A percentile compares a stretch with the other conserved stretches of the same genome.
Conservation (phyloP, 2,113 vertebrate species). For the Ptilonorhynchus violaceus region DNA sequence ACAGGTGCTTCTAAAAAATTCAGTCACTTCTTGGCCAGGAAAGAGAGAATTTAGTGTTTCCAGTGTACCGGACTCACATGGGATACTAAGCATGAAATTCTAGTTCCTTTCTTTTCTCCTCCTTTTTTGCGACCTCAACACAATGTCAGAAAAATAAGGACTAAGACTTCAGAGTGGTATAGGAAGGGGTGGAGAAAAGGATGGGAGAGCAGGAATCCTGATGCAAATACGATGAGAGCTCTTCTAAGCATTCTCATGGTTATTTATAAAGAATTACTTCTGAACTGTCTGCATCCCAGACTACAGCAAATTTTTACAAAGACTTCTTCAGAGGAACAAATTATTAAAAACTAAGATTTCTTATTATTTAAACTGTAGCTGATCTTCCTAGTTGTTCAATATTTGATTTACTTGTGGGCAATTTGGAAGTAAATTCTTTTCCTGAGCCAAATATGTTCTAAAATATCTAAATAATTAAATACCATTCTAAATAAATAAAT, state of each 20-base stretch:
- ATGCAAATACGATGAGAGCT: not conserved
- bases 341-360: not conserved
- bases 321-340: not conserved
- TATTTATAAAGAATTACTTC: not conserved
- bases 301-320: not conserved
- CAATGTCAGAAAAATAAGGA: not conserved
- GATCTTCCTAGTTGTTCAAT: not conserved
- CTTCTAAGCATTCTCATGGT: fast-evolving
- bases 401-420: not conserved
- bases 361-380: not conserved
- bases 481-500: not conserved
- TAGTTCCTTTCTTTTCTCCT: not conserved
- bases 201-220: not conserved
- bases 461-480: not conserved
- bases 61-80: fast-evolving
- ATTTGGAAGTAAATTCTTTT: not conserved
- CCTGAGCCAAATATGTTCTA: not conserved
- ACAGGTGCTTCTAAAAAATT: not conserved
- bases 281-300: not conserved
- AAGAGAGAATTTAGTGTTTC: not conserved
- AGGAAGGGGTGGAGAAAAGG: not conserved
- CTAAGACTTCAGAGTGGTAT: not conserved
- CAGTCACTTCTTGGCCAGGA: not conserved
- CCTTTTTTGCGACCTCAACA: not conserved
- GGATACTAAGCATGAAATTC: not conserved